Conservation (phyloP, 2,113 vertebrate genomes). For the Pangasianodon gigas region DNA sequence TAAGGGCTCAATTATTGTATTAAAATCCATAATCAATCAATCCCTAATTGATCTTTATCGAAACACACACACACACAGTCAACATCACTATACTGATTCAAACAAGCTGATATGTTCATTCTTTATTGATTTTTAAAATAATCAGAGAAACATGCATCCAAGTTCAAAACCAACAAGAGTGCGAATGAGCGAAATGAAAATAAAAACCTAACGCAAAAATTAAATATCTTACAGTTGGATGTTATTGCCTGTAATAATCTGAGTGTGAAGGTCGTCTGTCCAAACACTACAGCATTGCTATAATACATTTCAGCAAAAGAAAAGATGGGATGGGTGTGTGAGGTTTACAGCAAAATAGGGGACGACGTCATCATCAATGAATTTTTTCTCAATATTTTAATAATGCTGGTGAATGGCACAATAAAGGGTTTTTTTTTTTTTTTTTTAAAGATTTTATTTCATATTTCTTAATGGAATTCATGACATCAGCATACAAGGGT, state of each 20-base stretch:
- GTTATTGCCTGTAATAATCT: constrained; percentile 75
- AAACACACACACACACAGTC: background rate
- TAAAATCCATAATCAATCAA: background rate
- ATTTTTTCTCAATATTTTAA: background rate
- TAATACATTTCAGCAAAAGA: constrained; percentile 54
- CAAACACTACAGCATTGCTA: constrained; percentile 61
- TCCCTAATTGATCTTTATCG: background rate
- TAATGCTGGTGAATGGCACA: constrained; percentile 28
- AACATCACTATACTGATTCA: background rate
- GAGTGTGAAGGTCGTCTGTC: constrained; percentile 67
- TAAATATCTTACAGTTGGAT: constrained; percentile 80
- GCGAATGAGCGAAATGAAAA: constrained; percentile 51
- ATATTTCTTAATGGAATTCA: background rate
- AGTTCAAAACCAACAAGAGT: constrained; percentile 82
- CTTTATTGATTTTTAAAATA: constrained; percentile 93
- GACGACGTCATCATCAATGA: background rate
- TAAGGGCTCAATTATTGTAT: background rate
- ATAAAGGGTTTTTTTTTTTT: background rate
- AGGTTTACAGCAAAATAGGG: constrained; percentile 51
- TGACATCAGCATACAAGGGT: constrained; percentile 21
- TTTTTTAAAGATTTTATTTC: background rate
- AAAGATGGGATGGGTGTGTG: constrained; percentile 32
- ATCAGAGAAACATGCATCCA: constrained; percentile 90
- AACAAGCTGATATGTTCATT: constrained; percentile 74
- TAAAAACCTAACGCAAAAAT: constrained; percentile 58